Evolutionary conservation across 1,140 invertebrate genomes (phyloP), one percentile per base, ranked within the genome.

Genomic region (Lanistes nyassanus): DNA sequence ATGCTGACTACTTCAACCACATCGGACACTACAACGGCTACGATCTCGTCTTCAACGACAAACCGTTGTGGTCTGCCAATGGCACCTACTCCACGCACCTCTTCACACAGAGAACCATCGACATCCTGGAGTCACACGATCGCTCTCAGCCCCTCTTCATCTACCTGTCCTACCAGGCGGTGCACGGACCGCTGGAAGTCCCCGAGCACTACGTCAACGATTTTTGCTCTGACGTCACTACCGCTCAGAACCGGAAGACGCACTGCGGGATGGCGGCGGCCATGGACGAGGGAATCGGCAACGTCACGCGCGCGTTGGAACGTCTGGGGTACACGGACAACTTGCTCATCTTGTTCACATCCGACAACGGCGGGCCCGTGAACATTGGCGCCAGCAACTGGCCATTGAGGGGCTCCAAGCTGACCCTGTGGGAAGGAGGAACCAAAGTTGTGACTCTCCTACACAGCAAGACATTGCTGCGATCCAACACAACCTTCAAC

Each of bases 321-420:
- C 31, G 76, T 29, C 90, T 89, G 42, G 89, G 91, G 0, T 70
- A 84, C 51, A 77, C 82, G 62, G 69, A 86, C 16, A 83, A 88
- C 64, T 78, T 81, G 16, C 60, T 87, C 16, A 78, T 88, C 36
- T 62, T 87, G 16, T 88, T 88, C 68, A 77, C 80, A 16, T 81
- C 85, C 4, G 86, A 88, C 66, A 68, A 68, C 66, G 66, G 66
- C 23, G 66, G 66, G 5, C 39, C 37, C 0, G 42, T 68, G 3
- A 7, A 51, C 21, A 11, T 6, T 19, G 42, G 66, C 53, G 55
- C 68, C 13, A 69, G 67, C 68, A 71, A 71, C 68, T 58, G 34
- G 13, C 68, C 68, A 2, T 51, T 71, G 53, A 55, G 68, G 29
- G 68, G 68, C 0, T 1, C 1, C 51, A 71, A 71, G 53, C 0